phyloP scores from a whole-genome alignment of 2,888 invertebrate species.

The Tinea pellionella region DNA sequence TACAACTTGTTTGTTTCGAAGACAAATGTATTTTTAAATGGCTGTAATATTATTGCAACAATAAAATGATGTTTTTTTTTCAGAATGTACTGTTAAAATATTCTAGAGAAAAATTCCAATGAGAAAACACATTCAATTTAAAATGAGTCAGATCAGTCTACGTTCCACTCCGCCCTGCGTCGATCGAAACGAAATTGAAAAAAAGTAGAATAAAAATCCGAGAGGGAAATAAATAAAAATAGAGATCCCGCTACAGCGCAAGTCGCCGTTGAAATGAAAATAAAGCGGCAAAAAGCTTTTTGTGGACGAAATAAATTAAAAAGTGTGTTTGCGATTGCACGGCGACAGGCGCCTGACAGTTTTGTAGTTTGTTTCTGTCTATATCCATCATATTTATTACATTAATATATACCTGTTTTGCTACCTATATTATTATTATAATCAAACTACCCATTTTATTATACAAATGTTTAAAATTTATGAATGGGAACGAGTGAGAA shows the following conservation, averaged over 20 bases:
- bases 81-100: background rate
- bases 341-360: constrained; percentile 33
- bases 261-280: constrained; percentile 69
- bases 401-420: no score
- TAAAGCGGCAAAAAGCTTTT: constrained; percentile 63
- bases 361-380: constrained; percentile 25
- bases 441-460: no score
- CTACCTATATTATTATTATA: no score
- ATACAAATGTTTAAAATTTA: no score
- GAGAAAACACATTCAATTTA: constrained; percentile 56
- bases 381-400: constrained; percentile 35
- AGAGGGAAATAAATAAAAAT: constrained; percentile 64
- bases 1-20: no score
- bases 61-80: no score
- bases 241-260: constrained; percentile 68
- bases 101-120: constrained; percentile 43
- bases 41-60: no score
- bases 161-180: constrained; percentile 57
- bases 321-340: constrained; percentile 62
- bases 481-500: background rate
- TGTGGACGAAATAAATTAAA: constrained; percentile 69
- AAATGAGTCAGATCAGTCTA: constrained; percentile 60
- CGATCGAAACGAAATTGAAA: constrained; percentile 65
- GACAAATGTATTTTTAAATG: no score
- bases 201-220: constrained; percentile 41